Base-by-base conservation (phyloP, 2,797 vertebrate species). In the Rhynchonycteris naso region DNA sequence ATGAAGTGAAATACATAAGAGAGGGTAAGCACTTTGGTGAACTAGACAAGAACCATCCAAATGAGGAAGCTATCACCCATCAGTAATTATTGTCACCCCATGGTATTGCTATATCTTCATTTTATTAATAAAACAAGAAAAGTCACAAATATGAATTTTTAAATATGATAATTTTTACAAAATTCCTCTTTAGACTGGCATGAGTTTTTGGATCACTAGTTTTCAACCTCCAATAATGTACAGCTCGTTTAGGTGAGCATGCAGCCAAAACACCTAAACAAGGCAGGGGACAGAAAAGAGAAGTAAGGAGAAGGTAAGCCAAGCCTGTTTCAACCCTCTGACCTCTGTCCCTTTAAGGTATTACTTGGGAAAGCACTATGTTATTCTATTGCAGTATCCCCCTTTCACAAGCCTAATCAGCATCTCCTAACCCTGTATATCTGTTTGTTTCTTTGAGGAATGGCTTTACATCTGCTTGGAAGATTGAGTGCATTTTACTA, bases 401-500 rank as follows among this genome's bases (percentile, higher is more conserved):
- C 6, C 68, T 68, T 81, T 94, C 75, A 59, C 12, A 91, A 96
- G 26, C 80, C 68, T 94, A 66, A 90, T 95, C 35, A 90, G 52
- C 52, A 61, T 59, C 94, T 74, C 58, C 54, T 93, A 95, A 88
- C 47, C 66, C 75, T 81, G 21, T 89, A 95, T 96, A 96, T 87
- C 71, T 95, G 35, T 80, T 92, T 76, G 0, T 71, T 85, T 75
- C 93, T 97, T 61, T 89, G 88, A 95, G 35, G 24, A 84, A 93
- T 59, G 22, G 35, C 30, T 93, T 96, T 91, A 52, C 15, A 61
- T 96, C 52, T 96, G 10, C 33, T 96, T 81, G 43, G 66, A 96
- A 94, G 79, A 94, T 33, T 52, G 74, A 95, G 69, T 90, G 69
- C 13, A 68, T 71, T 96, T 97, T 93, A 95, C 69, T 75, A 63